phyloP scores from a whole-genome alignment of 2,113 vertebrate genomes.

The Neodontobutis hainanensis region DNA sequence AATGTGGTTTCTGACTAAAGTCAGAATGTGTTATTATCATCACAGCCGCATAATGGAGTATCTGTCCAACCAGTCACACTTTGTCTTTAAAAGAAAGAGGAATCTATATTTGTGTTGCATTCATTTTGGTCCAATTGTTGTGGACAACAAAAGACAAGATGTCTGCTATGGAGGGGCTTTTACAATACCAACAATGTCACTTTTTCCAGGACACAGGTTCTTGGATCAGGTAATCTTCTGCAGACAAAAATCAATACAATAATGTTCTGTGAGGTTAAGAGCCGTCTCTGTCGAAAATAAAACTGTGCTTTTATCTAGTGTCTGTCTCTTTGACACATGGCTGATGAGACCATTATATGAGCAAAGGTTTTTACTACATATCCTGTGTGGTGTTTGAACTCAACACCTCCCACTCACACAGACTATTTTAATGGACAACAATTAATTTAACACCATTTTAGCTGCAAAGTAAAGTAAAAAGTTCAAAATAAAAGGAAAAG shows the following conservation, averaged over 20 bases:
- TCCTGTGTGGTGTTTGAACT: constrained; percentile 15
- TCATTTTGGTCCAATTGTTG: no score
- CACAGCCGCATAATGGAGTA: no score
- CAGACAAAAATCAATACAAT: not conserved
- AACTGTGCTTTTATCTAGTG: constrained; percentile 7
- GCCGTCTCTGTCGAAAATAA: constrained; percentile 2
- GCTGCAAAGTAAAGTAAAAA: constrained; percentile 14
- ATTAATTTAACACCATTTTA: constrained; percentile 33
- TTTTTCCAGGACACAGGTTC: not conserved
- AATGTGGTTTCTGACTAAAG: no score
- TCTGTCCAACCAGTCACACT: no score
- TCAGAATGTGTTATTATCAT: no score
- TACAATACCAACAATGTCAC: not conserved
- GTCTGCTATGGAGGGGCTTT: no score
- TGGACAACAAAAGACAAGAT: no score
- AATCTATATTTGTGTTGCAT: no score
- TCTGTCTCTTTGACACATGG: not conserved
- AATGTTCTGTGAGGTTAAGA: not conserved
- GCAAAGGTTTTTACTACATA: constrained; percentile 7
- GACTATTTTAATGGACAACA: constrained; percentile 21
- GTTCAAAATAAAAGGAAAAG: constrained; percentile 10
- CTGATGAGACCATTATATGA: constrained; percentile 18
- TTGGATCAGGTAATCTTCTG: not conserved
- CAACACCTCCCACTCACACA: not conserved
- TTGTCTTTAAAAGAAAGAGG: no score